Conservation (phyloP, 2,888 invertebrate genomes). For the Acanthoscelides obtectus region DNA sequence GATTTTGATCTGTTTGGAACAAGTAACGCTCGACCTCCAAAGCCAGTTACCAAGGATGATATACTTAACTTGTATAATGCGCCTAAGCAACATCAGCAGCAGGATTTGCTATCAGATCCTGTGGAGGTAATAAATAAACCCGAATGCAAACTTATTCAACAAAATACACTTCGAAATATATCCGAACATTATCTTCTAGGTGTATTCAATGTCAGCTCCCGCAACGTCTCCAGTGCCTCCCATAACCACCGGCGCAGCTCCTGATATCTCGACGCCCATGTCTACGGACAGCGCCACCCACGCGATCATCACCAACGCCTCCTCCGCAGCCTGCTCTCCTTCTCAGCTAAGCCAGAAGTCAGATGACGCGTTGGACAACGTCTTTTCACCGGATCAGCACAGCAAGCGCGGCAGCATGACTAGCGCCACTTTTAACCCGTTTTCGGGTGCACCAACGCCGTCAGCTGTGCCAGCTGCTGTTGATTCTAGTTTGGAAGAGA, state of each 20-base stretch:
- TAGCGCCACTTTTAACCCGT: slow-evolving; percentile 49
- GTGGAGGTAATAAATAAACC: slow-evolving; percentile 16
- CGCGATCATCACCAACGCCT: not conserved
- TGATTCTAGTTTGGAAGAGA: not conserved
- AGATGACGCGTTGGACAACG: slow-evolving; percentile 17
- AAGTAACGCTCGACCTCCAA: slow-evolving; percentile 30
- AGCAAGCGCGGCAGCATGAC: slow-evolving; percentile 45
- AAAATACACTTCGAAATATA: too few relatives aligned
- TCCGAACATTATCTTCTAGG: too few relatives aligned
- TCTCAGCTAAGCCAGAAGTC: slow-evolving; percentile 6
- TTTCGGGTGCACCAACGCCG: slow-evolving; percentile 5
- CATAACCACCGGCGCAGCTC: not conserved
- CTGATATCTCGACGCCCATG: not conserved
- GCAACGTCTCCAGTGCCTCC: not conserved
- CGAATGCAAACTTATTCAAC: too few relatives aligned
- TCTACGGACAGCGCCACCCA: not conserved
- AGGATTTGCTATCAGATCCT: slow-evolving; percentile 26
- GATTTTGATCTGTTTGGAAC: slow-evolving; percentile 43
- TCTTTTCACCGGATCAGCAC: slow-evolving; percentile 43
- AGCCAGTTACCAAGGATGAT: slow-evolving; percentile 45
- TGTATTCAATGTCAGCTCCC: not conserved
- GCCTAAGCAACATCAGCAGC: slow-evolving; percentile 24
- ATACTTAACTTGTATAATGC: slow-evolving; percentile 45
- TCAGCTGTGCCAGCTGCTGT: not conserved
- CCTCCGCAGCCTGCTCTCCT: slow-evolving; percentile 5